Evolutionary conservation across 2,888 invertebrate species (phyloP), one percentile per base, ranked within the genome.

Genomic region (Agrochola lota): DNA sequence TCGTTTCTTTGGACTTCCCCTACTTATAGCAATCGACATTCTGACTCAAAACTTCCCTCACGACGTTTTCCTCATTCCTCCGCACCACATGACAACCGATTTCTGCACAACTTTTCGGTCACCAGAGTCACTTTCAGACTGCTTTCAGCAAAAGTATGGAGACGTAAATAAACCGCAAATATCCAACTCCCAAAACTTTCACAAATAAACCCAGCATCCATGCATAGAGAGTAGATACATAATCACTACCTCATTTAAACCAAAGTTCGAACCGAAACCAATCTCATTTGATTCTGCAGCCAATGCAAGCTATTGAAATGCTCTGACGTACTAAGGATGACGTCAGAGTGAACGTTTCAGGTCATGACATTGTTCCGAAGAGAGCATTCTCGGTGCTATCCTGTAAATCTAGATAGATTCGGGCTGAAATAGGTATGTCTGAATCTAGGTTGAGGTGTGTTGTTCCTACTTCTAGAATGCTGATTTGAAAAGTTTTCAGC

Each of bases 331-430:
- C 80, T 43, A 3, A 6, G 12, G 40, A n/a, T 78, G 75, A 83
- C 84, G 84, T 78, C 77, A 74, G 71, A 67, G 40, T 71, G 83
- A 83, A 62, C 49, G 49, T 84, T 84, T 60, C 75, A 76, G 85
- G 85, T 84, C 85, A 85, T 60, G 75, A 63, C 80, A 74, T 66
- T 71, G 84, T 84, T 78, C 83, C 52, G 43, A 74, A 55, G 15
- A 20, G 52, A 55, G 43, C 60, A 30, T 49, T 57, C 66, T 62
- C 15, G 35, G 59, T 20, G 46, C 63, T 69, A 57, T 76, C 73
- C 85, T 82, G 78, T n/a, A 76, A 78, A 76, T 78, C 67, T 71
- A 63, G 70, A 59, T 71, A 52, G 52, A 80, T 59, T 68, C n/a
- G 20, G 26, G 40, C 35, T 52, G 35, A 46, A 55, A 46, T 77